phyloP scores from a whole-genome alignment of 1,140 invertebrate genomes.

The Heliconius himera region DNA sequence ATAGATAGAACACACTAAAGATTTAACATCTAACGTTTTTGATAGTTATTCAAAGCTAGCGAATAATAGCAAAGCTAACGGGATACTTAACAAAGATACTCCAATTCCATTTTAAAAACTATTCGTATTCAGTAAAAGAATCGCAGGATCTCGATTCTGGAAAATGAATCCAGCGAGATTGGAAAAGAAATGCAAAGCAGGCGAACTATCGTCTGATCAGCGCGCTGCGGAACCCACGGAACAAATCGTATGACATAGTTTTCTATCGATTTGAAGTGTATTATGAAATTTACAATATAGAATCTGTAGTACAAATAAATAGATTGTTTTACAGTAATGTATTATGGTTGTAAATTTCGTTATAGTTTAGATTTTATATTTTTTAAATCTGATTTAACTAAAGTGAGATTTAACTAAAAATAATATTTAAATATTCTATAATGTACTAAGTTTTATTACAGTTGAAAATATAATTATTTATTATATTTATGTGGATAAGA shows the following conservation, averaged over 20 bases:
- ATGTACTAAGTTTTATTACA: no score
- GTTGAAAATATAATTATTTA: no score
- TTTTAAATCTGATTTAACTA: neutral
- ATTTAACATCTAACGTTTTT: neutral
- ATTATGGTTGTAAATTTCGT: neutral
- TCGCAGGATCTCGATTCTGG: conserved; percentile 37
- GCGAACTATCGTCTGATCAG: conserved; percentile 36
- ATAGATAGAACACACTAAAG: neutral
- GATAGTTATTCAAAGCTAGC: conserved; percentile 5
- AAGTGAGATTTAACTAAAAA: no score
- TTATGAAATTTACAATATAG: conserved; percentile 17
- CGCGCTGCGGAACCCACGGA: conserved; percentile 26
- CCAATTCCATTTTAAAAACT: conserved; percentile 38
- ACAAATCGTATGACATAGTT: conserved; percentile 31
- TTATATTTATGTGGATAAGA: no score
- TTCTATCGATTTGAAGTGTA: conserved; percentile 25
- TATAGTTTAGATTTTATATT: neutral
- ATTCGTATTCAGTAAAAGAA: conserved; percentile 40
- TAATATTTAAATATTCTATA: no score
- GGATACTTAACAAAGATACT: conserved; percentile 34
- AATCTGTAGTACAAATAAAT: neutral
- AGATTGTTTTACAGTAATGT: neutral
- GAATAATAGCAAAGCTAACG: conserved; percentile 25
- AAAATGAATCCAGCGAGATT: conserved; percentile 41
- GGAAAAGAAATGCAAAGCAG: conserved; percentile 42